phyloP scores from a whole-genome alignment of 2,797 vertebrate species.

The Poecilia velifera region DNA sequence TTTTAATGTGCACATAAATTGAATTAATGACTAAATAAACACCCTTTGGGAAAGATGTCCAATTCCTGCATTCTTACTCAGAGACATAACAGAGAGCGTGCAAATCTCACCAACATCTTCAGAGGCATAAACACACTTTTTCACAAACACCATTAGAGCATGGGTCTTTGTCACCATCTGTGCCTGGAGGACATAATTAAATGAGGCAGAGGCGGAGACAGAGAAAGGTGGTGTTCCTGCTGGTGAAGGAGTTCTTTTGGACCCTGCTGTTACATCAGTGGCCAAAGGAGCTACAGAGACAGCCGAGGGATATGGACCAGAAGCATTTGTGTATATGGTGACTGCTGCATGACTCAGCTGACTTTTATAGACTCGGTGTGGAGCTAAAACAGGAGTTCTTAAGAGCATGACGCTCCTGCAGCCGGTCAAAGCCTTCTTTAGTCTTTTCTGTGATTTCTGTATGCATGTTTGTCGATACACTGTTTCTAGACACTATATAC shows the following conservation, averaged over 20 bases:
- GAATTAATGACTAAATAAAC: constrained; percentile 58
- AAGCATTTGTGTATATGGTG: constrained; percentile 18
- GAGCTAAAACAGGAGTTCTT: constrained; percentile 47
- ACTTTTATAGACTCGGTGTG: constrained; percentile 34
- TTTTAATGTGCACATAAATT: constrained; percentile 49
- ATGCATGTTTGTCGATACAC: background rate
- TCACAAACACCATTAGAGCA: constrained; percentile 51
- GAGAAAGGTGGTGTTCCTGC: constrained; percentile 58
- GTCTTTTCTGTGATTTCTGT: constrained; percentile 5
- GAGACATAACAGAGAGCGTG: constrained; percentile 5
- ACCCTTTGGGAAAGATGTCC: constrained; percentile 46
- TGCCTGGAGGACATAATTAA: constrained; percentile 63
- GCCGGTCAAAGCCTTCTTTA: constrained; percentile 17
- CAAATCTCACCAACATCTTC: constrained; percentile 14
- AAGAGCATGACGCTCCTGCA: constrained; percentile 10
- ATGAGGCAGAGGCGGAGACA: constrained; percentile 53
- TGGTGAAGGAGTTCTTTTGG: constrained; percentile 47
- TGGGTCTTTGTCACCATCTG: constrained; percentile 68
- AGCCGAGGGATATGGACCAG: constrained; percentile 12
- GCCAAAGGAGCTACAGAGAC: constrained; percentile 41
- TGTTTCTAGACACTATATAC: background rate
- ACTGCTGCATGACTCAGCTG: constrained; percentile 54
- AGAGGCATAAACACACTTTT: constrained; percentile 40
- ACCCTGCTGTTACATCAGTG: constrained; percentile 57
- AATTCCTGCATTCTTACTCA: constrained; percentile 35